Conservation (phyloP, 2,888 invertebrate genomes). For the Siphonodentalium dalli region DNA sequence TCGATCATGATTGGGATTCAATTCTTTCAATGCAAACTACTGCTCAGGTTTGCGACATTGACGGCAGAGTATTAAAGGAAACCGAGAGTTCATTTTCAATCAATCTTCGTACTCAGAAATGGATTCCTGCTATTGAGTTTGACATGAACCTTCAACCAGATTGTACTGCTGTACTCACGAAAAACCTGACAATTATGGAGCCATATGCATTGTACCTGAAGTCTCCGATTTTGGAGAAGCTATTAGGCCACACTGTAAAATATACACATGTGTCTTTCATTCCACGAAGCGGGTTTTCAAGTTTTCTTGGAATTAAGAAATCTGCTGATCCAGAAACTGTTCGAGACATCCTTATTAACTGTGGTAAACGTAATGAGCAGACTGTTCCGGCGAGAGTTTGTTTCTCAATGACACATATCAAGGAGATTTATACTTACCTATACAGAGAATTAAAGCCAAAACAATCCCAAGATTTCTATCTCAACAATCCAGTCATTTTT, state of each 20-base stretch:
- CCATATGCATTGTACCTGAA: conserved; percentile 30
- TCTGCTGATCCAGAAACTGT: conserved; percentile 37
- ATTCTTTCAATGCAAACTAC: conserved; percentile 27
- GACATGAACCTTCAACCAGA: conserved; percentile 11
- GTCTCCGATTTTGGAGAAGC: conserved; percentile 29
- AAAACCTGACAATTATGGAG: conserved; percentile 19
- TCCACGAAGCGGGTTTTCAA: conserved; percentile 34
- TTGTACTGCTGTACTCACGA: conserved; percentile 3
- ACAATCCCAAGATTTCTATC: conserved; percentile 46
- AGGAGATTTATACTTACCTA: conserved; percentile 49
- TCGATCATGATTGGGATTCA: conserved; percentile 44
- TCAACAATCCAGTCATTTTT: conserved; percentile 51
- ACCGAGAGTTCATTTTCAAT: conserved; percentile 51
- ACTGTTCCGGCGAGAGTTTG: conserved; percentile 37
- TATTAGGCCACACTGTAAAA: conserved; percentile 47
- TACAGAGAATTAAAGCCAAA: conserved; percentile 39
- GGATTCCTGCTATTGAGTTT: conserved; percentile 48
- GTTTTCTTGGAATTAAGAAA: conserved; percentile 44
- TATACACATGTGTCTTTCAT: conserved; percentile 38
- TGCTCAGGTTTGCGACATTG: conserved; percentile 31
- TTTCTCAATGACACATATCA: conserved; percentile 50
- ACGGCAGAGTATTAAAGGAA: conserved; percentile 31
- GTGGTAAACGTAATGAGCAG: conserved; percentile 40
- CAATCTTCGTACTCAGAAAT: conserved; percentile 37
- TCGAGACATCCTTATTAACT: conserved; percentile 39